Evolutionary conservation across 2,797 vertebrate species (phyloP), one percentile per base, ranked within the genome.

Genomic region (Fundulus diaphanus): DNA sequence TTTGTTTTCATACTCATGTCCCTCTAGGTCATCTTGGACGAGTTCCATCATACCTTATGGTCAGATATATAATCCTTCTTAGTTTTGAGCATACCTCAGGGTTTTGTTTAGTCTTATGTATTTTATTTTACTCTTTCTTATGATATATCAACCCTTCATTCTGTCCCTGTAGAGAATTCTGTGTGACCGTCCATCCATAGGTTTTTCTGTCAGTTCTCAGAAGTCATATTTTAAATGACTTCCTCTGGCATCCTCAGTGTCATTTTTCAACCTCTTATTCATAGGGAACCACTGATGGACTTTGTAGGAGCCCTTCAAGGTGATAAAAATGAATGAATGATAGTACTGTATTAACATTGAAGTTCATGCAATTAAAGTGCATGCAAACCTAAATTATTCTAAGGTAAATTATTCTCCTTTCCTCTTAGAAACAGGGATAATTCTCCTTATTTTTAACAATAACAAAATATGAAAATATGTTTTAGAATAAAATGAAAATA

Each of bases 61-160:
- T 33, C 66, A 79, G 54, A 74, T 75, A 76, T 79, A 11, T 84
- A 80, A 85, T 67, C 76, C 40, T 78, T 33, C 48, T 74, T 57
- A 79, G 37, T 76, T 79, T 46, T 49, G 22, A 63, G 48, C 72
- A 44, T 80, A 44, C 67, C 63, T 69, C 31, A 3, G 61, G 22
- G 57, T 80, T 49, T 73, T 54, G 46, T 71, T 44, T 27, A 37
- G 61, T 74, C 75, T 59, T 56, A 72, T 70, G 46, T 79, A 18
- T 80, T 78, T 82, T 68, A 77, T 71, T 77, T 68, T 4, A 35
- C 61, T 46, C 44, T 40, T 54, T 69, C 37, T 83, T 16, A 61
- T 40, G 52, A 78, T 87, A 77, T 82, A 63, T 70, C 68, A 84
- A 49, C 31, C 42, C 29, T 79, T 80, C 46, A 80, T 52, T 29